Conservation (phyloP, 2,113 vertebrate genomes). For the Terrapene triunguis region DNA sequence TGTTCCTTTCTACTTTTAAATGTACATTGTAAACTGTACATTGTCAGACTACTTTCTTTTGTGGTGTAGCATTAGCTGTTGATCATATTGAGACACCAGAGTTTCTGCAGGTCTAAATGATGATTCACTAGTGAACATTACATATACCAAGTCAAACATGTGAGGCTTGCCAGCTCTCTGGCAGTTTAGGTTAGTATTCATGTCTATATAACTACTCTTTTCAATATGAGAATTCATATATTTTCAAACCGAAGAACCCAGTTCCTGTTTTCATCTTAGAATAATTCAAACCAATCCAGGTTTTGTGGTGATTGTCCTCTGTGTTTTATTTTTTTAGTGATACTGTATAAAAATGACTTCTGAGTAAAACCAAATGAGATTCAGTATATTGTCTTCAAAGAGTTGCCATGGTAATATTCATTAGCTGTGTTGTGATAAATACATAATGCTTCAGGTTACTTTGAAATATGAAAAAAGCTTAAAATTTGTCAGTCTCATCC, state of each 20-base stretch:
- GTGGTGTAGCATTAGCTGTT: background rate
- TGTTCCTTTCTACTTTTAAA: background rate
- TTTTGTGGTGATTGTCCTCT: slow-evolving; percentile 20
- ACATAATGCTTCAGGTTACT: slow-evolving; percentile 60
- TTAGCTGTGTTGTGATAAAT: slow-evolving; percentile 58
- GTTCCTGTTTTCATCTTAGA: background rate
- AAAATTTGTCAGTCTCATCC: slow-evolving; percentile 48
- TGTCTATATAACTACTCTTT: background rate
- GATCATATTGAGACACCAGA: background rate
- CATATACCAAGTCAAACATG: background rate
- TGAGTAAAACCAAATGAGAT: background rate
- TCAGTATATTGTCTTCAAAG: background rate
- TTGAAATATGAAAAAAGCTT: slow-evolving; percentile 48
- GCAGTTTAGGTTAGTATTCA: background rate
- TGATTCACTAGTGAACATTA: background rate
- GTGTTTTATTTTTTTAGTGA: slow-evolving; percentile 38
- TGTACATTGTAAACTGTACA: background rate
- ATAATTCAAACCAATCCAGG: background rate
- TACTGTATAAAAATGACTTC: slow-evolving; percentile 23
- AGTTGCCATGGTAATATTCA: slow-evolving; percentile 58
- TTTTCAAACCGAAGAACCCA: background rate
- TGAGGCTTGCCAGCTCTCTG: background rate
- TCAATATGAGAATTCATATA: background rate
- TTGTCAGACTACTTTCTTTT: background rate
- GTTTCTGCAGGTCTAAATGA: background rate